A percentile compares a stretch with the other conserved stretches of the same genome.
phyloP scores from a whole-genome alignment of 37 sponge, comb jelly and placozoan species.

The Amphimedon queenslandica region DNA sequence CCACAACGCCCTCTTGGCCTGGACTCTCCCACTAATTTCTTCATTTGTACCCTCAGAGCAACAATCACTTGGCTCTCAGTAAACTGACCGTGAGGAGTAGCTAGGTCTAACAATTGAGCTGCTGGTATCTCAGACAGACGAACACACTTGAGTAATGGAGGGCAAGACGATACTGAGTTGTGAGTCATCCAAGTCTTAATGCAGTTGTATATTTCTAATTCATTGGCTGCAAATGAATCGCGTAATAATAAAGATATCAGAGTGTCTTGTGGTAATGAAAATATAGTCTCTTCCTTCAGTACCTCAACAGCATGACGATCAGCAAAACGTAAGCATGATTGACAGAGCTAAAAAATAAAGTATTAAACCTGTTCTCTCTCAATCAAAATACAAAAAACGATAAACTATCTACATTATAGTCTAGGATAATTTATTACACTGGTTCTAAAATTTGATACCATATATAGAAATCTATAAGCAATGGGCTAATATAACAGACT shows the following conservation, averaged over 20 bases:
- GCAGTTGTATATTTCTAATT: background rate
- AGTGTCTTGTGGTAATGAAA: conserved; percentile 10
- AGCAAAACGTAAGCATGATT: conserved; percentile 27
- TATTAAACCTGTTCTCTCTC: too few relatives aligned
- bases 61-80: background rate
- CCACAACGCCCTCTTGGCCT: conserved; percentile 22
- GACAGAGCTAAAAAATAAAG: too few relatives aligned
- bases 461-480: too few relatives aligned
- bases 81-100: conserved; percentile 6
- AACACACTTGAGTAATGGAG: conserved; percentile 2
- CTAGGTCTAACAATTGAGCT: background rate
- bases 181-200: conserved; percentile 10
- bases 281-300: conserved; percentile 4
- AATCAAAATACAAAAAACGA: too few relatives aligned
- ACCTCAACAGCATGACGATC: conserved; percentile 24
- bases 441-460: too few relatives aligned
- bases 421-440: too few relatives aligned
- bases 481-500: too few relatives aligned
- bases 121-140: conserved; percentile 22
- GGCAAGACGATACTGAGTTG: background rate
- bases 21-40: conserved; percentile 8
- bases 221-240: conserved; percentile 18
- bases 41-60: conserved; percentile 8
- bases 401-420: too few relatives aligned
- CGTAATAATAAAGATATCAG: conserved; percentile 10